Base-by-base conservation (phyloP, 2,888 invertebrate species). In the Pseudococcus viburni region DNA sequence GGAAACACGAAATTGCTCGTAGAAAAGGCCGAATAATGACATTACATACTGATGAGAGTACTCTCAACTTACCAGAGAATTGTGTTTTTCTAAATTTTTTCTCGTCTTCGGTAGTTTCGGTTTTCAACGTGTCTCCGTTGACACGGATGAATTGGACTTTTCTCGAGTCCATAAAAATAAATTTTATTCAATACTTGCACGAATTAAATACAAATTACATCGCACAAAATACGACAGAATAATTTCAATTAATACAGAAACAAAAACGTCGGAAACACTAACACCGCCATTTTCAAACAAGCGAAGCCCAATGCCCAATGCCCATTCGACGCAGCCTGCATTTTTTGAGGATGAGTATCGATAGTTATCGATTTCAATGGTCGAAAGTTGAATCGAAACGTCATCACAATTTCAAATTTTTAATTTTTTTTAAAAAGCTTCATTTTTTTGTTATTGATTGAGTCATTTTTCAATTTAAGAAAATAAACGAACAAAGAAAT, bases 201-300 rank as follows among this genome's bases (percentile, higher is more conserved):
- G 15, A 9, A 9, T 12, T 1, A 80, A 3, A 22, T 15, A 39
- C 17, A 17, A 39, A 42, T 42, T 39, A 83, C 46, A 42, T 83
- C 46, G 46, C 80, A 11, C 9, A 22, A 46, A 19, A 15, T 3
- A 33, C 26, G 3, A 33, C 26, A 2, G 26, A 33, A 33, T 33
- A n/a, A n/a, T n/a, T 19, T n/a, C n/a, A n/a, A 39, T 17, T 77
- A 80, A 46, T 4, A 19, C 6, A 46, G 3, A 46, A n/a, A 42
- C 80, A 80, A n/a, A n/a, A n/a, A n/a, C n/a, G n/a, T n/a, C 39
- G 15, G 39, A 33, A 19, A 11, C 4, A 83, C 1, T 11, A 46
- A 83, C 80, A 83, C 80, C 80, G 80, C 80, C 80, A 83, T 83
- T 83, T 83, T 83, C 80, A 83, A 83, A 77, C 77, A 39, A 42